Base-by-base conservation (phyloP, 2,113 vertebrate species). In the Leptodactylus fuscus region DNA sequence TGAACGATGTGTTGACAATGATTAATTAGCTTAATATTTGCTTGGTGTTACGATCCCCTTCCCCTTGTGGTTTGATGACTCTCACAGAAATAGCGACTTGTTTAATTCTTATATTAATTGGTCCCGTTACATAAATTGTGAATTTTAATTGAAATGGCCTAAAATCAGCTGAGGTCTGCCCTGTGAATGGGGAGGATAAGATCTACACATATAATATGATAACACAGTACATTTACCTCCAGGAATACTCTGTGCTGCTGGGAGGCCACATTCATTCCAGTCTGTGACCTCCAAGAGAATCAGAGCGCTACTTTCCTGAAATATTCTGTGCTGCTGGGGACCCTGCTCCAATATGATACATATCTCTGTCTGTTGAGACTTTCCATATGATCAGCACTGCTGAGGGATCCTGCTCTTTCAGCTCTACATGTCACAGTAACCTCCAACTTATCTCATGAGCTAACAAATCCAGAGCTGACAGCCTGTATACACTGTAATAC, bases 1-100 rank as follows among this genome's bases (percentile, higher is more conserved):
- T 87, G 85, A 90, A 55, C 91, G 92, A 91, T 86, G 87, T 75
- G 73, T 89, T 89, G 92, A 91, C 90, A 89, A 79, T 81, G 48
- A 94, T 94, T 94, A 92, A 94, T 95, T 92, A 90, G 90, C 87
- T 90, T 91, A 92, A 92, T 94, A 89, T 95, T 95, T 95, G 89
- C 89, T 92, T 85, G 73, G 80, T 85, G 88, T 87, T 92, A 87
- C 89, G 86, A 87, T 60, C 81, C 29, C 62, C 29, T 6, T 18
- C 60, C 29, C 32, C 60, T 3, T 86, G 82, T 48, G 87, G 93
- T 93, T 95, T 92, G 92, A 89, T 78, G 87, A 88, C 87, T 93
- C 93, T n/a, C n/a, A n/a, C n/a, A n/a, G n/a, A n/a, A n/a, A 91
- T 85, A 89, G 79, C 73, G 87, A 76, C 0, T 90, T 93, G 87